Percentiles rank a stretch among this genome's conserved stretches.
phyloP scores from a whole-genome alignment of 2,797 vertebrate species.

The Gastrophryne carolinensis region DNA sequence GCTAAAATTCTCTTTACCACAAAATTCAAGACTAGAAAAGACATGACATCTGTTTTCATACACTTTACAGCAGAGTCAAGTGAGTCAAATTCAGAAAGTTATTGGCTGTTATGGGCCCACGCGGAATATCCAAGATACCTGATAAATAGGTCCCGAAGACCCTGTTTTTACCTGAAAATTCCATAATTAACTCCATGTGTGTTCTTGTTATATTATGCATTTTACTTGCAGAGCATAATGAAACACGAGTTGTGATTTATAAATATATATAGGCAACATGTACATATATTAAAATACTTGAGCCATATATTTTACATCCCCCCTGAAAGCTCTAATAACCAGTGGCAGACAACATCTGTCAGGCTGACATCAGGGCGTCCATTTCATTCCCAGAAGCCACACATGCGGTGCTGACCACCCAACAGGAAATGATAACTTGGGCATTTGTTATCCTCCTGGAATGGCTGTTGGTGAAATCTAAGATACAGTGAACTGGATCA shows the following conservation, averaged over 20 bases:
- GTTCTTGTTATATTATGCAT: too few relatives aligned
- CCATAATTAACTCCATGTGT: too few relatives aligned
- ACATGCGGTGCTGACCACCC: constrained; percentile 13
- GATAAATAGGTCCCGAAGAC: too few relatives aligned
- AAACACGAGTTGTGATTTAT: not conserved
- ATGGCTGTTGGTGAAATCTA: not conserved
- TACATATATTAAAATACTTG: not conserved
- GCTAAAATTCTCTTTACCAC: too few relatives aligned
- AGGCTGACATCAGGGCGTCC: not conserved
- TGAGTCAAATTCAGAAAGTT: too few relatives aligned
- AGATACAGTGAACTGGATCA: not conserved
- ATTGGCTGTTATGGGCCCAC: too few relatives aligned
- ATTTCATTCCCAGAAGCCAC: not conserved
- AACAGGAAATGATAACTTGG: not conserved
- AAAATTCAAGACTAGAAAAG: too few relatives aligned
- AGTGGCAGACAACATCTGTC: not conserved
- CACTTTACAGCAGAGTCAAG: too few relatives aligned
- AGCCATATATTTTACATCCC: not conserved
- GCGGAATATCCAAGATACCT: too few relatives aligned
- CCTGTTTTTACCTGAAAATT: too few relatives aligned
- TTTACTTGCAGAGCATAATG: not conserved
- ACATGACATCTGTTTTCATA: too few relatives aligned
- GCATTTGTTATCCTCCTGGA: not conserved
- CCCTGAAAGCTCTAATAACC: not conserved
- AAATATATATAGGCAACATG: not conserved